Base-by-base conservation (phyloP, 2,797 vertebrate genomes). In the Silurus aristotelis region DNA sequence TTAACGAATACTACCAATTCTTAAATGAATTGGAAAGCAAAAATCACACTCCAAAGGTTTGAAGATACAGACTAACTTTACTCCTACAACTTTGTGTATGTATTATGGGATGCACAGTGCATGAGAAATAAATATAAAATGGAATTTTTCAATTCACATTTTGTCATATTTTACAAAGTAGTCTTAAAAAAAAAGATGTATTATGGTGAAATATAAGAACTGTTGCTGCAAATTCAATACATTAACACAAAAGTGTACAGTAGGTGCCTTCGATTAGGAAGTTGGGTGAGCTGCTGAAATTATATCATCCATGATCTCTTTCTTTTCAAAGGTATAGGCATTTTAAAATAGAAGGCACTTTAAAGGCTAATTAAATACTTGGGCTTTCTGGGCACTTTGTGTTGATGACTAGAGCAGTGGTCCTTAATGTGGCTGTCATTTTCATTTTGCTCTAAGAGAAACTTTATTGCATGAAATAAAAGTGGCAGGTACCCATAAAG, bases 391-490 rank as follows among this genome's bases (percentile, higher is more conserved):
- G 88, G 88, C 91, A 92, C 88, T 93, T 87, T 89, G 84, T 87
- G 64, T 89, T 91, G 90, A 93, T 92, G 88, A 89, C 83, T 86
- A 89, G 87, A 88, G 86, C 88, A 88, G 86, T 91, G 89, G 88
- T 89, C 71, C 83, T 87, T 90, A 90, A 92, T 93, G 87, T 89
- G 88, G 89, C 90, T 90, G 89, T 91, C 85, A 92, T 92, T 92
- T 93, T 89, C 90, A 90, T 91, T 89, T 91, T 90, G 87, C 89
- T 92, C 91, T 91, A 92, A 92, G 88, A 92, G 91, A 87, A 79
- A 89, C 88, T 93, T 92, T 92, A 93, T 93, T 92, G 92, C 87
- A 87, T 87, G 85, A 85, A 87, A 91, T 94, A 91, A 94, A 90
- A 93, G 89, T 89, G 87, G 70, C 73, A 87, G 83, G 84, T 66